Base-by-base conservation (phyloP, 2,113 vertebrate genomes). In the Coracopsis vasa region DNA sequence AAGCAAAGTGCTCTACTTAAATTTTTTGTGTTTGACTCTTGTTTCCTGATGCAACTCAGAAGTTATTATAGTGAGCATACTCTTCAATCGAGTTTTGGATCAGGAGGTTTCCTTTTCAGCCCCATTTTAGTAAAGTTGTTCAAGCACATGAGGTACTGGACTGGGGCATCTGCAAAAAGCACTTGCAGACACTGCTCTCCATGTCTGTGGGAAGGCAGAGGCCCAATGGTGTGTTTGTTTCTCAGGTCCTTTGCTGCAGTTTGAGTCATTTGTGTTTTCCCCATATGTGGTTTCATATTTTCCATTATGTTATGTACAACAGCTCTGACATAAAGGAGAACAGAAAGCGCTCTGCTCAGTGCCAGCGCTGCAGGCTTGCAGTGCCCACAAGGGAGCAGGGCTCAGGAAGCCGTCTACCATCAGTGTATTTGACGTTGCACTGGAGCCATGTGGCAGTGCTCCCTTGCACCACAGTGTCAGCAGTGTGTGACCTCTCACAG, bases 351-450 rank as follows among this genome's bases (percentile, higher is more conserved):
- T 8, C 50, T 39, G 53, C 79, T 88, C 0, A 1, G n/a, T 56
- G 48, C 21, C 27, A 37, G 51, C 0, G 1, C 90, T 12, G 25
- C 3, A 39, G 45, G 45, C 65, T n/a, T 14, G 47, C 53, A 1
- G 29, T 0, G 35, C 23, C 3, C 21, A 2, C 83, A 8, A 47
- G 47, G 50, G 44, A 90, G 58, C 0, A 1, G 45, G 56, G 44
- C 73, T 73, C 25, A 13, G 62, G 69, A 39, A n/a, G 39, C 47
- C 1, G 0, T 14, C 80, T 69, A 28, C 64, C 75, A 35, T 39
- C 8, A 4, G 10, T 0, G 0, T 10, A 29, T 21, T 74, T 60
- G 67, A 54, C 86, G 24, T 16, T 3, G 28, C 1, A 0, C 70
- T 1, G 7, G 13, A 42, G 53, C 39, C 42, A 11, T n/a, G 53